Evolutionary conservation across 92 coral and sea anemone species (phyloP).

Genomic region (Parazoanthus swiftii): DNA sequence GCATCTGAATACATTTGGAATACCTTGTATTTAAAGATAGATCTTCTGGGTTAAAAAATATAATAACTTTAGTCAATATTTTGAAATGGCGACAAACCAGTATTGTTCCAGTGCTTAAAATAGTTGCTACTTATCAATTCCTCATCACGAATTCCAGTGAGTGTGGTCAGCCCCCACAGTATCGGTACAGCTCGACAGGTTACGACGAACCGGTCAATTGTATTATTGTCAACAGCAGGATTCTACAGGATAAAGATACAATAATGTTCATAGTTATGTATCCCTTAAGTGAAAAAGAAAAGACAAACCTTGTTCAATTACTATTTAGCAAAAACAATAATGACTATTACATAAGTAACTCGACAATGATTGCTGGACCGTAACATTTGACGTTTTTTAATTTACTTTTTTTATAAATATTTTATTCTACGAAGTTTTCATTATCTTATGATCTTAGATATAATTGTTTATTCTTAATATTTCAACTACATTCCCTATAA

Average conservation of each 20-base stretch:
- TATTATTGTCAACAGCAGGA: neutral
- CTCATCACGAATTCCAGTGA: neutral
- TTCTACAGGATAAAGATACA: neutral
- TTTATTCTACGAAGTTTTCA: neutral
- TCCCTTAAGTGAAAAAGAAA: neutral
- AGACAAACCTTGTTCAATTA: neutral
- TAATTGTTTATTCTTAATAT: neutral
- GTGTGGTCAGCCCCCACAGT: neutral
- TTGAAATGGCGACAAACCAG: neutral
- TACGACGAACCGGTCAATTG: neutral
- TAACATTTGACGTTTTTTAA: neutral
- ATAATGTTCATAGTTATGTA: neutral
- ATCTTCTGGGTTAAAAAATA: neutral
- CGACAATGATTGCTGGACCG: neutral
- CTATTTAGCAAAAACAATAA: neutral
- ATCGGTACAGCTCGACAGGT: neutral
- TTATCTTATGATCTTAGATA: neutral
- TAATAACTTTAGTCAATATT: neutral
- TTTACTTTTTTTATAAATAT: neutral
- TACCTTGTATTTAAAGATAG: neutral
- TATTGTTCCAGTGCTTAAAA: neutral
- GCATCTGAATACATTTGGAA: neutral
- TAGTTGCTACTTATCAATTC: neutral
- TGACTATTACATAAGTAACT: neutral
- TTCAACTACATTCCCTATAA: neutral